phyloP scores from a whole-genome alignment of 37 sponge, comb jelly and placozoan species.

The Theonella swinhoei region DNA sequence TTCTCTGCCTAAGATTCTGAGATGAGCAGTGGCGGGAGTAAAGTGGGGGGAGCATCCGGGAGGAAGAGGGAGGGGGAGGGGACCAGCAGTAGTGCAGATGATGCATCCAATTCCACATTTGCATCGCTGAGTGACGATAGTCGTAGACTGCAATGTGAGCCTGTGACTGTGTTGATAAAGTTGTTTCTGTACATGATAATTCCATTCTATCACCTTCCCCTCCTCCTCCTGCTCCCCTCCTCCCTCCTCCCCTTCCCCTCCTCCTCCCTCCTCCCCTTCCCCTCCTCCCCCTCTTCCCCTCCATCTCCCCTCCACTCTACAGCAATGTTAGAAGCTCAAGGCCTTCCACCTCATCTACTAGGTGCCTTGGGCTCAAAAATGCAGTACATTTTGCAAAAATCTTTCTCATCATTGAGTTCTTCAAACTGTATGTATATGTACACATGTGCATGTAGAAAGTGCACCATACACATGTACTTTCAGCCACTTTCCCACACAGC shows the following conservation, averaged over 20 bases:
- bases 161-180: too few species aligned
- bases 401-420: conserved; percentile 51
- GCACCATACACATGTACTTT: background rate
- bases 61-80: background rate
- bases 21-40: too few species aligned
- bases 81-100: background rate
- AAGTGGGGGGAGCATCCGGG: background rate
- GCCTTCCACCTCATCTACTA: conserved; percentile 77
- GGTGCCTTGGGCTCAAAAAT: conserved; percentile 72
- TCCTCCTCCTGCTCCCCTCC: background rate
- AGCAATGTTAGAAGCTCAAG: conserved; percentile 86
- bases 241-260: background rate
- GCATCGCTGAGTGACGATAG: background rate
- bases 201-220: background rate
- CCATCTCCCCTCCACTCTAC: background rate
- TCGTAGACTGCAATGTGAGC: background rate
- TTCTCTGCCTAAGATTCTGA: background rate
- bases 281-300: background rate
- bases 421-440: conserved; percentile 54
- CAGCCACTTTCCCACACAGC: conserved; percentile 11
- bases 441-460: background rate
- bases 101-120: background rate
- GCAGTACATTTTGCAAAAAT: conserved; percentile 64
- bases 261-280: background rate
- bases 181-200: background rate